Conservation (phyloP, 2,797 vertebrate genomes). For the Ctenopoma multispine region DNA sequence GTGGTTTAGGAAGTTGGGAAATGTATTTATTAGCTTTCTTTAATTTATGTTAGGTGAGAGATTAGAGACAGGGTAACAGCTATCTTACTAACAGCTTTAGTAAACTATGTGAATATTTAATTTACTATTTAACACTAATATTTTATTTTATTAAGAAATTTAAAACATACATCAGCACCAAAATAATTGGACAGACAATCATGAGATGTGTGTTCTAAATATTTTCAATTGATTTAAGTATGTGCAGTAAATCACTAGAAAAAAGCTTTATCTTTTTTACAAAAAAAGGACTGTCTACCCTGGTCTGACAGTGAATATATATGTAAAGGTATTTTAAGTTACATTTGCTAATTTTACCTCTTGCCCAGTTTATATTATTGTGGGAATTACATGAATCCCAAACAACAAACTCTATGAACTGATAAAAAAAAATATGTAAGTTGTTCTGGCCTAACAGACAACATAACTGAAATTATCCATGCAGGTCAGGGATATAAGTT, state of each 20-base stretch:
- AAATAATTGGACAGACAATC: slow-evolving; percentile 49
- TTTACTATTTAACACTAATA: not conserved
- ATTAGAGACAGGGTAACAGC: not conserved
- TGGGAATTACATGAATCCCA: not conserved
- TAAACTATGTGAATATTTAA: no score
- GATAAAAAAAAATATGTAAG: not conserved
- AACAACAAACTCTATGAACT: not conserved
- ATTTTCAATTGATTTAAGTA: not conserved
- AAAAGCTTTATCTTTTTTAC: no score
- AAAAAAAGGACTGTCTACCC: no score
- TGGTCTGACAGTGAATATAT: no score
- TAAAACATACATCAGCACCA: not conserved
- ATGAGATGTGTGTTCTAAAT: not conserved
- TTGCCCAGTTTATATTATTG: no score
- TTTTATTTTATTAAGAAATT: not conserved
- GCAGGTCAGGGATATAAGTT: not conserved
- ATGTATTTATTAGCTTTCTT: no score
- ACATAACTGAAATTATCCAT: not conserved
- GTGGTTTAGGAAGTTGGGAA: no score
- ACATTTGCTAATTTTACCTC: no score
- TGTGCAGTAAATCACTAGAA: not conserved
- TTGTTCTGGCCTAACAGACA: not conserved
- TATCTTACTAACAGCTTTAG: not conserved
- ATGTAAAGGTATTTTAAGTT: no score
- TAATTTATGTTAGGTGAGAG: not conserved